These are phyloP conservation scores for Philaethria dido DNA, from an alignment of 2,888 invertebrate genomes.

Conservation along the genomic window DNA sequence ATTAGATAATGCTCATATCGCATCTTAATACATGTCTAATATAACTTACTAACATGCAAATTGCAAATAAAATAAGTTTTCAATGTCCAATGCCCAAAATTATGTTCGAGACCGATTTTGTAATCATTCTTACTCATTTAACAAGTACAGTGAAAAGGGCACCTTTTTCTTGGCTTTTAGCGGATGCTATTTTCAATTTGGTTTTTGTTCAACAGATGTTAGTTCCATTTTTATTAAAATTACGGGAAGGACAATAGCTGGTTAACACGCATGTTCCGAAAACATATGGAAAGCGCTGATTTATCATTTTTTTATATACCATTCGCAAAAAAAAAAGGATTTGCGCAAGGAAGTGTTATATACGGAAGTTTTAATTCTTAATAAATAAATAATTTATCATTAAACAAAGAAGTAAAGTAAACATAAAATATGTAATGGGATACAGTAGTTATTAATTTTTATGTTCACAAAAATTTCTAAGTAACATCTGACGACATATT, in stretches of 20 bases:
- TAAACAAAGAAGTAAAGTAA: neutral
- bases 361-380: neutral
- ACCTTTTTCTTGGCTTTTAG: neutral
- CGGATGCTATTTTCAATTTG: conserved; percentile 1
- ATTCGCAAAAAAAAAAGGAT: conserved; percentile 7
- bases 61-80: neutral
- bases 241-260: conserved; percentile 19
- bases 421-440: neutral
- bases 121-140: no score
- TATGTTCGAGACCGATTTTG: neutral
- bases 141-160: neutral
- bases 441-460: neutral
- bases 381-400: neutral
- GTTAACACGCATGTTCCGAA: conserved; percentile 1
- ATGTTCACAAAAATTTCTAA: neutral
- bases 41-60: neutral
- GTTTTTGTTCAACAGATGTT: conserved; percentile 9
- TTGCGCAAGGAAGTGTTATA: neutral
- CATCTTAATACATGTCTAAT: neutral
- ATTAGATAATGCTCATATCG: conserved; percentile 27
- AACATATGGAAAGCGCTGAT: conserved; percentile 15
- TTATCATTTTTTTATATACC: neutral
- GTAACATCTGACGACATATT: conserved; percentile 1
- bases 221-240: conserved; percentile 2
- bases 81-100: no score